Evolutionary conservation across 2,113 vertebrate species (phyloP), one percentile per base, ranked within the genome.

Genomic region (Cynoglossus semilaevis): DNA sequence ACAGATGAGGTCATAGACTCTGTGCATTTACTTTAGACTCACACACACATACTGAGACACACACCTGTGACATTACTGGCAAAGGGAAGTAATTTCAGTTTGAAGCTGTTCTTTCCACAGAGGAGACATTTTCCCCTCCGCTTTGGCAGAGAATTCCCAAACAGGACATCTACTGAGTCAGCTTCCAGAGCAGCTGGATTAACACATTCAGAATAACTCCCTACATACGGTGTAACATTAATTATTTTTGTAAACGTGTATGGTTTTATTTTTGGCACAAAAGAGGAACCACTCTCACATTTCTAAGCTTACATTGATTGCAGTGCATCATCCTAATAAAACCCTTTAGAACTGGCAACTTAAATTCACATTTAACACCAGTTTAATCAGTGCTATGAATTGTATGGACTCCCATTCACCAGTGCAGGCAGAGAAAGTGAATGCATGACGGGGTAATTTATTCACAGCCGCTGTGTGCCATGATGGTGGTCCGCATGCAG

Each of bases 111-210:
- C 42, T 68, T 51, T 58, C 60, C 12, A 36, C n/a, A 63, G 51
- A 48, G 38, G 14, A 52, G 15, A 18, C 4, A 5, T 13, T 61
- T 77, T 76, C 71, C 71, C 79, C 63, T 51, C 11, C 12, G 74
- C 48, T 61, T 50, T 54, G 47, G 67, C 69, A 53, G 55, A 76
- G 34, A 62, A 13, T 11, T 51, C 50, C 36, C 16, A 72, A 72
- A 73, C 59, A 72, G 70, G 55, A 80, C 52, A 73, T 80, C 44
- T 60, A 75, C 59, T 74, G 74, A 87, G 70, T 88, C 76, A 84
- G 76, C 72, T 63, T 40, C 14, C 36, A 46, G n/a, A 45, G 51
- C 51, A 67, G 55, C 65, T 75, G 76, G 74, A 77, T 4, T 29
- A 74, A 45, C 4, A 5, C 52, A 75, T 72, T 67, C 22, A 29